Evolutionary conservation across 2,113 vertebrate genomes (phyloP), one percentile per base, ranked within the genome.

Genomic region (Gasterosteus nipponicus): DNA sequence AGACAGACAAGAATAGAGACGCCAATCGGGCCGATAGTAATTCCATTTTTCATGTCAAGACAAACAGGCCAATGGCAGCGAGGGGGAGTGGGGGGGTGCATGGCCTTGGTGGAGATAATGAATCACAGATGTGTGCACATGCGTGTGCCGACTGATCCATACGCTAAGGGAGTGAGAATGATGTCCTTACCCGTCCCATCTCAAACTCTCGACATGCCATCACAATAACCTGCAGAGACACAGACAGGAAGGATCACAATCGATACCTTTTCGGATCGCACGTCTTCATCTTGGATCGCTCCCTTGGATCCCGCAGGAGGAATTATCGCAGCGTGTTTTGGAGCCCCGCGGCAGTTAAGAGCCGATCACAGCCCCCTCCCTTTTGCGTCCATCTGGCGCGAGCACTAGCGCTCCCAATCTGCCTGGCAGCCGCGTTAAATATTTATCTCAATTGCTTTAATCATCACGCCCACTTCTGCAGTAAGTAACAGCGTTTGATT

Each of bases 131-230:
- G n/a, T 53, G 39, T 33, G 64, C 53, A 79, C 46, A 73, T 14
- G 11, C 33, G 53, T n/a, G 9, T 26, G 60, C 49, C 19, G 15
- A 58, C 49, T 51, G 6, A 3, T 44, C 44, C 15, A 49, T 9
- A 67, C 67, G 58, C 9, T 1, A 12, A 19, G 39, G 7, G 46
- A 82, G 71, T 31, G 54, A 82, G 39, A 9, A 47, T 16, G 26
- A 19, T 11, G 0, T 38, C 91, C 97, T 89, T 96, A 99, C 98
- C 96, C 98, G 94, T 92, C 98, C 98, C 98, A 99, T 99, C 91
- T 99, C 98, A 91, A 99, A 99, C 90, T 99, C 98, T 86, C 97
- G 95, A 93, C 98, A 99, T 33, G 98, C 98, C 98, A 99, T 99
- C 42, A 98, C 96, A 83, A 99, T 98, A 88, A 99, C 97, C 98